Percentiles rank a stretch among this genome's conserved stretches.
phyloP scores from a whole-genome alignment of 2,797 vertebrate genomes.

The Rhynchotus rufescens region DNA sequence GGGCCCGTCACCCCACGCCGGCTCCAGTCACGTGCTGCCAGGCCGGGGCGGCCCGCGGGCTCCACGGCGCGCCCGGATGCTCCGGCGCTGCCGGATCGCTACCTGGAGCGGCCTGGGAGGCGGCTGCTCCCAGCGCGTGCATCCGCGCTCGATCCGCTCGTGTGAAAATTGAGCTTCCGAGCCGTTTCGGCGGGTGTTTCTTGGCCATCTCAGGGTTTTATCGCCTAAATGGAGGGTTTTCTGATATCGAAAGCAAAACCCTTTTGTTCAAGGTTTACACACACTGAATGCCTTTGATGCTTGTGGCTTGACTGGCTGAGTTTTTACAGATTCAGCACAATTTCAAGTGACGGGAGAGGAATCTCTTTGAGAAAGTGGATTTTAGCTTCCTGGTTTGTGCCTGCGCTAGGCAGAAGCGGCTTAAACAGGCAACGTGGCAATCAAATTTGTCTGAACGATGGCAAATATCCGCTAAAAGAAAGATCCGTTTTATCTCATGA shows the following conservation, averaged over 20 bases:
- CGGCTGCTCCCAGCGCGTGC: no score
- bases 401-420: not conserved
- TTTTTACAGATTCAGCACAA: not conserved
- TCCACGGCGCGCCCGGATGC: not conserved
- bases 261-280: not conserved
- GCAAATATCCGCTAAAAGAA: not conserved
- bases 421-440: not conserved
- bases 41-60: not conserved
- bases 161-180: not conserved
- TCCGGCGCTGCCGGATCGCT: not conserved
- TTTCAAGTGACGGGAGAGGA: not conserved
- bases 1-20: constrained; percentile 68
- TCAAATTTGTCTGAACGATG: accelerated
- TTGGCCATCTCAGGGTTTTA: not conserved
- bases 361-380: not conserved
- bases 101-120: not conserved
- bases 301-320: not conserved
- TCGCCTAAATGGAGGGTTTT: accelerated
- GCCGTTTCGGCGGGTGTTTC: not conserved
- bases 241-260: not conserved
- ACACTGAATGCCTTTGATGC: not conserved
- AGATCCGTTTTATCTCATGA: not conserved
- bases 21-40: constrained; percentile 5
- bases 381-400: not conserved
- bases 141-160: not conserved